A percentile compares a stretch with the other conserved stretches of the same genome.
Evolutionary conservation across 1,140 invertebrate genomes (phyloP).

Genomic region (Amphibalanus amphitrite): DNA sequence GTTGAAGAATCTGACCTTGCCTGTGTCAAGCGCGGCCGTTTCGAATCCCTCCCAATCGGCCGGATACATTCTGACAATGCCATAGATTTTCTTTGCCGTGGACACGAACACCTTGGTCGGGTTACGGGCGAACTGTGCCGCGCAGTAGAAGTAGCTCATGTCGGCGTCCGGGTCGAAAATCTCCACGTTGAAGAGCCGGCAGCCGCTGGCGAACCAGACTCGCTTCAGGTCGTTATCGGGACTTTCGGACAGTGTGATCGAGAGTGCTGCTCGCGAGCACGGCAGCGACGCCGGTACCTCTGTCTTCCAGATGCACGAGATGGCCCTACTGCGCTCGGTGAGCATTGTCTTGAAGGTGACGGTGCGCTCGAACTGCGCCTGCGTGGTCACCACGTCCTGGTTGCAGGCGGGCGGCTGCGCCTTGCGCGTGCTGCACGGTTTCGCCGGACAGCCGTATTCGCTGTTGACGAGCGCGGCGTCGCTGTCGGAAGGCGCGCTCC

Average conservation of each 20-base stretch:
- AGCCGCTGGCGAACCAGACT: background rate
- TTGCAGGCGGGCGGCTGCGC: background rate
- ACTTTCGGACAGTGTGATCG: background rate
- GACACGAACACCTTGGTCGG: background rate
- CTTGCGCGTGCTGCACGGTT: background rate
- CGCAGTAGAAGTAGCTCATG: background rate
- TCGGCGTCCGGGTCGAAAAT: background rate
- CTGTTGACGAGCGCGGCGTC: background rate
- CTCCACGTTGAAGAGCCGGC: background rate
- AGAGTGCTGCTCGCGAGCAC: background rate
- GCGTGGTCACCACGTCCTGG: background rate
- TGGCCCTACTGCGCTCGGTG: background rate
- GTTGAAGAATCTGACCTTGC: background rate
- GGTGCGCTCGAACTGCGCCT: background rate
- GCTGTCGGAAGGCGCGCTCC: background rate
- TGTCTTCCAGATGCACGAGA: background rate
- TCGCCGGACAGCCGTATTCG: background rate
- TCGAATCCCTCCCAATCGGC: background rate
- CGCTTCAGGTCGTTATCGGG: background rate
- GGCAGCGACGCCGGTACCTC: background rate
- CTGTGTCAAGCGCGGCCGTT: background rate
- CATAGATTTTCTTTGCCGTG: background rate
- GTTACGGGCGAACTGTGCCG: background rate
- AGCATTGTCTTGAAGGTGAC: background rate
- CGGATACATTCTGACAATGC: background rate